Conservation (phyloP, 2,888 invertebrate species). For the Eupithecia centaureata region DNA sequence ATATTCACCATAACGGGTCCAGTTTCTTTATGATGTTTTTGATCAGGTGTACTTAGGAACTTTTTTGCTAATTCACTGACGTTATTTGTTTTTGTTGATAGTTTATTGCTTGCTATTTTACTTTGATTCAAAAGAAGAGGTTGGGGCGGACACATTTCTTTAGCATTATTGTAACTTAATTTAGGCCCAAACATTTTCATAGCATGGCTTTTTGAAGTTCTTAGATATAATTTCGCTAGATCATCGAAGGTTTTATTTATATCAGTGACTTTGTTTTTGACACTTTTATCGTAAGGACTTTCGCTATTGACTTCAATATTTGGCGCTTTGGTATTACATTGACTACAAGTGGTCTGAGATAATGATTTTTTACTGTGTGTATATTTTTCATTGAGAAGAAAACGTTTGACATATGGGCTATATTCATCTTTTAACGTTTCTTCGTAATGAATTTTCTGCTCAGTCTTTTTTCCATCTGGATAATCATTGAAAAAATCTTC, state of each 20-base stretch:
- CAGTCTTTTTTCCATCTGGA: neutral
- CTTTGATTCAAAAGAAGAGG: neutral
- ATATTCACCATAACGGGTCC: neutral
- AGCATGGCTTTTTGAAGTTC: neutral
- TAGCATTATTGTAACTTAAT: neutral
- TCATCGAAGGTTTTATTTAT: neutral
- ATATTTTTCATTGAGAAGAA: neutral
- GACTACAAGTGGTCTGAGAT: too few species aligned
- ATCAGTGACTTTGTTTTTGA: neutral
- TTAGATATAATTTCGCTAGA: neutral
- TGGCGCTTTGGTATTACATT: neutral
- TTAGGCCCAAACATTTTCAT: neutral
- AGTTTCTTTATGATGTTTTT: neutral
- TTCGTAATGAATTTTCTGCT: neutral
- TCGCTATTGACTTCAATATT: neutral
- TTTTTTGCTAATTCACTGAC: neutral
- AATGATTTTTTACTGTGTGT: too few species aligned
- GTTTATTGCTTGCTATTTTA: neutral
- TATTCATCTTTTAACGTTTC: neutral
- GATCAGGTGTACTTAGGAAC: neutral
- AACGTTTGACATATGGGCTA: neutral
- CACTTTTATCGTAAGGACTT: neutral
- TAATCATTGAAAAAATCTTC: conserved; percentile 1
- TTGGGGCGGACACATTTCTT: neutral
- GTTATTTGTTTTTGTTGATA: neutral